Conservation (phyloP, 2,113 vertebrate genomes). For the Amazona guildingii region DNA sequence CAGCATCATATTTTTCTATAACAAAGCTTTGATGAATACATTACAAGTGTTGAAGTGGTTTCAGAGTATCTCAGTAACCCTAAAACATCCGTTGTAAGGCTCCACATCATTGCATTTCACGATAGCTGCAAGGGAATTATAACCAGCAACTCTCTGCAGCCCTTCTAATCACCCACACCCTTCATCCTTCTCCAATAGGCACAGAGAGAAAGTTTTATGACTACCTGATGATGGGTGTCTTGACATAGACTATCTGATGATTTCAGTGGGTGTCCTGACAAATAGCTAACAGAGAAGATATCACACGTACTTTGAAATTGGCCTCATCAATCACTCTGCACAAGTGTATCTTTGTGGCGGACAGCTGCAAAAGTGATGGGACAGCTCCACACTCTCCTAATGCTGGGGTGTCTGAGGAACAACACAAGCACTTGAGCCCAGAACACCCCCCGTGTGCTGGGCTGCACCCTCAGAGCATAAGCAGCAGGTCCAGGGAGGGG, state of each 20-base stretch:
- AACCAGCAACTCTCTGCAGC: not conserved
- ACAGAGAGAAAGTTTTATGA: not conserved
- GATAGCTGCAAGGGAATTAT: not conserved
- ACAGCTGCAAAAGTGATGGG: not conserved
- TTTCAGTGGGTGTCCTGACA: not conserved
- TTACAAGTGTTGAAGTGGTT: not conserved
- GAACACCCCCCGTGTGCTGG: not conserved
- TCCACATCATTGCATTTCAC: not conserved
- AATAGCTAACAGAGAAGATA: not conserved
- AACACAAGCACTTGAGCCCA: not conserved
- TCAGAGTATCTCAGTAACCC: not conserved
- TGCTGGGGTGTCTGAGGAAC: not conserved
- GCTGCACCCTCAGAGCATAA: not conserved
- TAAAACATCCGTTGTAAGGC: not conserved
- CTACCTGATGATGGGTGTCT: not conserved
- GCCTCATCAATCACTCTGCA: not conserved
- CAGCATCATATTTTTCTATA: not conserved
- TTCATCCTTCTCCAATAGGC: not conserved
- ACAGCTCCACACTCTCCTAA: not conserved
- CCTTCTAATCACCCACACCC: not conserved
- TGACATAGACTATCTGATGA: not conserved
- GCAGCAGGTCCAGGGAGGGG: not conserved
- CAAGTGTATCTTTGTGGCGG: fast-evolving
- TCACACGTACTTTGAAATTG: fast-evolving
- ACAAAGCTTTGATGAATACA: fast-evolving